Percentiles rank a stretch among this genome's conserved stretches.
These are phyloP conservation scores for Morone saxatilis DNA, from an alignment of 2,113 vertebrate genomes.

Conservation along the genomic window DNA sequence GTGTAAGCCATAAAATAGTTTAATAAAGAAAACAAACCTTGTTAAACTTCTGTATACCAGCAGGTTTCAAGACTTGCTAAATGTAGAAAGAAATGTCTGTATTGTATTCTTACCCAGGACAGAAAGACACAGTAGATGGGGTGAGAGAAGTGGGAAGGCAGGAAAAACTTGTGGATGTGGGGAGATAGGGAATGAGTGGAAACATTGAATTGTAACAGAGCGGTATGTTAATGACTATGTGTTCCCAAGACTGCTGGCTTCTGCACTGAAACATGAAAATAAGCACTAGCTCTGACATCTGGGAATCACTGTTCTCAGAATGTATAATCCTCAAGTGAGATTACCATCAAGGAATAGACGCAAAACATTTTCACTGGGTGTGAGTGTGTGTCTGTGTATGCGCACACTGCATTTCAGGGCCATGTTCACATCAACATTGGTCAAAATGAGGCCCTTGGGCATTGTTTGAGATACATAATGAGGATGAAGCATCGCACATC, in stretches of 20 bases:
- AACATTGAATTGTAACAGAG: constrained; percentile 43
- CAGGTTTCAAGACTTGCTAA: not conserved
- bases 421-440: constrained; percentile 58
- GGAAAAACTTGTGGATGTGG: constrained; percentile 14
- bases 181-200: constrained; percentile 23
- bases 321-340: constrained; percentile 73
- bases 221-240: constrained; percentile 69
- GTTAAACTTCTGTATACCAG: constrained; percentile 2
- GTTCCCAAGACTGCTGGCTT: constrained; percentile 56
- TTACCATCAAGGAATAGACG: constrained; percentile 71
- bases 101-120: not conserved
- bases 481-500: constrained; percentile 62
- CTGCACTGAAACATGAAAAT: constrained; percentile 68
- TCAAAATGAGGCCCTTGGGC: constrained; percentile 79
- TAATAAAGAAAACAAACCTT: constrained; percentile 42
- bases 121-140: constrained; percentile 13
- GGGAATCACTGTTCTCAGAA: constrained; percentile 69
- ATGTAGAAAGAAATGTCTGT: not conserved
- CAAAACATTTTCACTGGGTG: constrained; percentile 49
- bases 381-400: constrained; percentile 18
- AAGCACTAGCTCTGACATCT: constrained; percentile 68
- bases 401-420: constrained; percentile 35
- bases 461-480: constrained; percentile 76
- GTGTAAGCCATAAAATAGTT: constrained; percentile 7
- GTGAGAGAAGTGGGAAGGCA: constrained; percentile 18